A percentile compares a stretch with the other conserved stretches of the same genome.
Evolutionary conservation across 2,113 vertebrate genomes (phyloP).

Genomic region (Monopterus albus): DNA sequence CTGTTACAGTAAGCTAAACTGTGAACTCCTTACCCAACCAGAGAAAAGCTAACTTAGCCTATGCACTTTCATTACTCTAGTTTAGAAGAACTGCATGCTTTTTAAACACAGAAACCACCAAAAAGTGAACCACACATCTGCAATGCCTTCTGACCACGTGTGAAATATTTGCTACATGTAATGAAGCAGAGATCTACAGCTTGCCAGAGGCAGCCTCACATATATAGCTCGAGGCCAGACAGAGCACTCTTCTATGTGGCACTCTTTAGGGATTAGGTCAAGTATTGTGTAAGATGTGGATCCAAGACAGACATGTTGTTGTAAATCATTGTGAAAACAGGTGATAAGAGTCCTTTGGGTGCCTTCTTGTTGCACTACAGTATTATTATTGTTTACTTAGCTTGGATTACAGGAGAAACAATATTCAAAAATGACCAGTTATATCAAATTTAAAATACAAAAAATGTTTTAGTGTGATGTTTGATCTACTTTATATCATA

Average conservation of each 20-base stretch:
- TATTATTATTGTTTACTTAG: not conserved
- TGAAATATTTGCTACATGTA: conserved; percentile 27
- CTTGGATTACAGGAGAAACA: not conserved
- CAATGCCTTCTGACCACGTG: conserved; percentile 8
- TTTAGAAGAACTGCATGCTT: not conserved
- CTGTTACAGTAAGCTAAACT: not conserved
- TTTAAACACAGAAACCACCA: not conserved
- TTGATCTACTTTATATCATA: not conserved
- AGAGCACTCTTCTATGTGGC: conserved; percentile 28
- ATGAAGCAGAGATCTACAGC: conserved; percentile 24
- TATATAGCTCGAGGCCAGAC: conserved; percentile 34
- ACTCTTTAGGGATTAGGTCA: conserved; percentile 43
- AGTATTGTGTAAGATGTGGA: conserved; percentile 9
- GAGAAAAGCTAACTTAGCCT: not conserved
- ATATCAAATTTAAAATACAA: not conserved
- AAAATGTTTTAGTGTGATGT: not conserved
- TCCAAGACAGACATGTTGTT: no score
- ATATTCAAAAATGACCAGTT: not conserved
- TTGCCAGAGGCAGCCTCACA: conserved; percentile 39
- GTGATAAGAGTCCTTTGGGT: not conserved
- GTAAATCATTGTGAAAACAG: not conserved
- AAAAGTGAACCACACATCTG: not conserved
- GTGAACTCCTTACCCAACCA: not conserved
- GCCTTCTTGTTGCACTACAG: not conserved
- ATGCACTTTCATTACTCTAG: not conserved